Evolutionary conservation across 2,888 invertebrate genomes (phyloP).

Genomic region (Rotaria sp.): DNA sequence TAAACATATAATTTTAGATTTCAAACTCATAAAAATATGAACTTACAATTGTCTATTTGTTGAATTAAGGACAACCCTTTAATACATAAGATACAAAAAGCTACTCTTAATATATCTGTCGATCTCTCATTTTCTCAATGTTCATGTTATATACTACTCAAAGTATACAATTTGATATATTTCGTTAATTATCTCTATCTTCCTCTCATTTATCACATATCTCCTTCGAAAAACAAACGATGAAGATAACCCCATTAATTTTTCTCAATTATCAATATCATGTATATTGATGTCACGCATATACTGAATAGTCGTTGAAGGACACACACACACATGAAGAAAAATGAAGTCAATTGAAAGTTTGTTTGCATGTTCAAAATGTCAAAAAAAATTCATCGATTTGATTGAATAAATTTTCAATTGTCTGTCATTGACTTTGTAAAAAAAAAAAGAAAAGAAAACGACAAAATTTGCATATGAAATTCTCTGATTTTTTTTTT

Average conservation of each 20-base stretch:
- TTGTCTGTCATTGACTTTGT: neutral
- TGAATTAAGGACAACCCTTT: neutral
- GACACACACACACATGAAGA: neutral
- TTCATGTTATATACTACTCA: conserved; percentile 21
- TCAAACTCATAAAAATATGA: neutral
- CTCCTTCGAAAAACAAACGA: conserved; percentile 13
- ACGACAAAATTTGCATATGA: neutral
- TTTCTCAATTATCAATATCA: conserved; percentile 21
- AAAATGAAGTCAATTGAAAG: conserved; percentile 1
- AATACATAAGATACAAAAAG: neutral
- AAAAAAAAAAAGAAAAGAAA: neutral
- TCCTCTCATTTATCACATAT: neutral
- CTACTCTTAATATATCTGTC: neutral
- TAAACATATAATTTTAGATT: no score
- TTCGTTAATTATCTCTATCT: neutral
- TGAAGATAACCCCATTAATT: conserved; percentile 21
- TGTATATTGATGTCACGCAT: neutral
- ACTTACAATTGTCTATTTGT: neutral
- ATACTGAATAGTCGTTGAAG: neutral
- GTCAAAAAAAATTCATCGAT: neutral
- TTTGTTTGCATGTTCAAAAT: neutral
- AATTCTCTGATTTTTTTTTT: neutral
- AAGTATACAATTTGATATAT: conserved; percentile 6
- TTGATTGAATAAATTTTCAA: conserved; percentile 12
- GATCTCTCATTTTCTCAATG: neutral